Conservation (phyloP, 2,888 invertebrate genomes). For the Alviniconcha strummeri region DNA sequence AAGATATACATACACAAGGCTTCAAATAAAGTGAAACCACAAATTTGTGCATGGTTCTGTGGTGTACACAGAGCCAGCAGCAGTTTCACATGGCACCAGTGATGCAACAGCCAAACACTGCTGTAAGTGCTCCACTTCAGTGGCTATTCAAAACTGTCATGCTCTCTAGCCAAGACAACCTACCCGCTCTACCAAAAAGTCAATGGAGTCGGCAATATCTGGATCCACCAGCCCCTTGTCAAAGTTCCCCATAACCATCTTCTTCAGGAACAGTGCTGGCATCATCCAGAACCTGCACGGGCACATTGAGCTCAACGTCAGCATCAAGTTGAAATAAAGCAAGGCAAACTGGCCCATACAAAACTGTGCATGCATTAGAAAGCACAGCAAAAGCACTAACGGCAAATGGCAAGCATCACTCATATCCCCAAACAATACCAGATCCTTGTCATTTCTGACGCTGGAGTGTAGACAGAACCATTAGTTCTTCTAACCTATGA, state of each 20-base stretch:
- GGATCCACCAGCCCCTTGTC: conserved; percentile 81
- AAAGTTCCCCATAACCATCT: conserved; percentile 92
- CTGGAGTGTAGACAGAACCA: no score
- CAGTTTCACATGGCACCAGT: no score
- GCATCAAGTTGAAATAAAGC: no score
- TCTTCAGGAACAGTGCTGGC: conserved; percentile 87
- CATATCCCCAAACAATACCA: not conserved
- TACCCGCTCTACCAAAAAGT: conserved; percentile 93
- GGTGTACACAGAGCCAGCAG: no score
- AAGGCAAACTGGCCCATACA: not conserved
- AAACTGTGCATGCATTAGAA: not conserved
- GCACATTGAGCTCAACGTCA: not conserved
- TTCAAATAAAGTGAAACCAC: no score
- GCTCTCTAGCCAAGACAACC: not conserved
- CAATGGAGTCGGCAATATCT: conserved; percentile 88
- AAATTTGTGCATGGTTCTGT: no score
- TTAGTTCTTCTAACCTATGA: no score
- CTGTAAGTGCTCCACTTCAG: no score
- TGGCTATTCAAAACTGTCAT: no score
- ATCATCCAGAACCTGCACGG: conserved; percentile 84
- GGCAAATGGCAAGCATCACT: not conserved
- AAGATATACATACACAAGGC: no score
- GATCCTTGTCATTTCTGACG: no score
- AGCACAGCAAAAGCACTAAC: not conserved
- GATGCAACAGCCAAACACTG: no score